Evolutionary conservation across 2,888 invertebrate genomes (phyloP).

Genomic region (Cephus runcator): DNA sequence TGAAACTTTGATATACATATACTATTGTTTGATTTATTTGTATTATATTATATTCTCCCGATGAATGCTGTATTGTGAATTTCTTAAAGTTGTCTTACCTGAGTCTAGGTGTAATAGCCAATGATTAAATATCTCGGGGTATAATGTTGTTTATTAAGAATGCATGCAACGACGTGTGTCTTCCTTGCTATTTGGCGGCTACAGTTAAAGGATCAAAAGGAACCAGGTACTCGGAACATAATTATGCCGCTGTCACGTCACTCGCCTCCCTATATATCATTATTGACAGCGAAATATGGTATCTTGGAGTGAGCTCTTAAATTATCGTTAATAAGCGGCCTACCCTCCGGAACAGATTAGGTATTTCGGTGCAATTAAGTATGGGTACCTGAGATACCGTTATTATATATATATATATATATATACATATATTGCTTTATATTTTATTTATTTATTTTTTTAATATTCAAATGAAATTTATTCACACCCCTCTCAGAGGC

Average conservation of each 20-base stretch:
- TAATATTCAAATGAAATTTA: neutral
- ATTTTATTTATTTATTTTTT: conserved; percentile 2
- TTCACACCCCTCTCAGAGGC: neutral
- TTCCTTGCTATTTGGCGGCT: neutral
- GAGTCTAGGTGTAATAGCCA: conserved; percentile 10
- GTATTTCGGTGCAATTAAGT: conserved; percentile 40
- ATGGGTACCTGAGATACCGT: neutral
- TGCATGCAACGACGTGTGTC: conserved; percentile 8
- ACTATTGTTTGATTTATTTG: neutral
- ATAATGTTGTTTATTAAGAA: conserved; percentile 26
- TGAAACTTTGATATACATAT: neutral
- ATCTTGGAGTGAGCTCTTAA: conserved; percentile 26
- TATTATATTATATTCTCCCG: neutral
- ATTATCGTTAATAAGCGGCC: conserved; percentile 39
- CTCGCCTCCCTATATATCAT: conserved; percentile 27
- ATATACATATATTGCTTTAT: conserved; percentile 9
- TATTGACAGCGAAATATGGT: conserved; percentile 29
- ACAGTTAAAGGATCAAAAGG: neutral
- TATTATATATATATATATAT: neutral
- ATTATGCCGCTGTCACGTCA: conserved; percentile 25
- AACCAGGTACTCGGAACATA: conserved; percentile 9
- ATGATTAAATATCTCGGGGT: conserved; percentile 31
- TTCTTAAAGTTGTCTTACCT: neutral
- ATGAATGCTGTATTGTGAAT: neutral
- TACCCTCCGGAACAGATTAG: conserved; percentile 20